phyloP scores from a whole-genome alignment of 2,888 invertebrate genomes.

The Megastigmus dorsalis region DNA sequence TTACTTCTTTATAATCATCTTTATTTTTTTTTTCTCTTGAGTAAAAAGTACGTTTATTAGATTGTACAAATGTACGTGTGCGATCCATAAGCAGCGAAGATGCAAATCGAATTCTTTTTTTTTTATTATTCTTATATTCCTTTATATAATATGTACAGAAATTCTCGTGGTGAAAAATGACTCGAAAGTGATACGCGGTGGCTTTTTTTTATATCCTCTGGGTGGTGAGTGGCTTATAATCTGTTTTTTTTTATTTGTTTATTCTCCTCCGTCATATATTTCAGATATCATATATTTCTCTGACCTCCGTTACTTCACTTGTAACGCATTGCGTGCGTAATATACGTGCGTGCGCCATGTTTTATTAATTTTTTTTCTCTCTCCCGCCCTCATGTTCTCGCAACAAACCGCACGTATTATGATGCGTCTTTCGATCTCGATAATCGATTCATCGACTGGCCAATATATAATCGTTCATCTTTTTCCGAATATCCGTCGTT shows the following conservation, averaged over 20 bases:
- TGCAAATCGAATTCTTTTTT: constrained; percentile 57
- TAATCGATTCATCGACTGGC: neutral
- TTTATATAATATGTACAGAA: constrained; percentile 55
- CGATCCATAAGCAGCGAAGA: constrained; percentile 60
- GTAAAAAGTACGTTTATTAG: constrained; percentile 58
- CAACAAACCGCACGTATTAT: constrained; percentile 11
- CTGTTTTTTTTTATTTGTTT: constrained; percentile 3
- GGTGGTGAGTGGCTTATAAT: constrained; percentile 35
- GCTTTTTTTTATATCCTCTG: constrained; percentile 40
- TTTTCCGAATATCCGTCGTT: constrained; percentile 3
- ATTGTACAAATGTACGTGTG: constrained; percentile 58
- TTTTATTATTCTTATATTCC: constrained; percentile 49
- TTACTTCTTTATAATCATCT: constrained; percentile 46
- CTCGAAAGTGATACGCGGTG: constrained; percentile 51
- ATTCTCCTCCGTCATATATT: constrained; percentile 8
- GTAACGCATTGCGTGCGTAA: constrained; percentile 23
- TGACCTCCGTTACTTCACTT: neutral
- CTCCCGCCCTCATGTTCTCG: neutral
- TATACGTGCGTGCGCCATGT: constrained; percentile 16
- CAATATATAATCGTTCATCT: neutral
- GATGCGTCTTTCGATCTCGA: neutral
- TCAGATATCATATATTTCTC: constrained; percentile 16
- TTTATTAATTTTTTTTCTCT: neutral
- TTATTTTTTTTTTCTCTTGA: constrained; percentile 50
- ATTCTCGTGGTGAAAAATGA: constrained; percentile 54